Evolutionary conservation across 2,113 vertebrate genomes (phyloP).

Genomic region (Scytalopus superciliaris): DNA sequence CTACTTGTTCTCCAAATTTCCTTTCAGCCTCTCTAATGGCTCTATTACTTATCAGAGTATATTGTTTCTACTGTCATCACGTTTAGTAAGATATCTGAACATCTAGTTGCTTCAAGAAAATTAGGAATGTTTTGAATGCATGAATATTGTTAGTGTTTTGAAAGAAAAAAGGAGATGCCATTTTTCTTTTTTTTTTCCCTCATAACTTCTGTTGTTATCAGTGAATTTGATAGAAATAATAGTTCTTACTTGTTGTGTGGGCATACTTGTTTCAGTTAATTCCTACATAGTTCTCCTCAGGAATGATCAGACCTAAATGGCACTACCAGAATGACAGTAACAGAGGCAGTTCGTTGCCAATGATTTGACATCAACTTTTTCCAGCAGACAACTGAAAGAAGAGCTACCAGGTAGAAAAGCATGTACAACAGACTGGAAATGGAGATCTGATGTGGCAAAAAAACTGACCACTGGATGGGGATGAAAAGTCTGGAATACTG

Average conservation of each 20-base stretch:
- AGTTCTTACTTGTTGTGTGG: not conserved
- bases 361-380: not conserved
- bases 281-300: not conserved
- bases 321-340: not conserved
- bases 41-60: not conserved
- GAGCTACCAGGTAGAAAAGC: not conserved
- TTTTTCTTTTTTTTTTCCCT: not conserved
- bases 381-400: not conserved
- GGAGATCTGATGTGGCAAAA: not conserved
- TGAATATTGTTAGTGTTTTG: not conserved
- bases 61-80: not conserved
- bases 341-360: not conserved
- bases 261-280: not conserved
- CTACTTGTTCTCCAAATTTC: not conserved
- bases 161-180: not conserved
- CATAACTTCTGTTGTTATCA: not conserved
- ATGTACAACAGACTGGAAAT: not conserved
- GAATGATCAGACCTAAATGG: not conserved
- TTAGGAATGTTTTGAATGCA: not conserved
- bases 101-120: not conserved
- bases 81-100: not conserved
- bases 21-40: not conserved
- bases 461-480: not conserved
- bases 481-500: not conserved
- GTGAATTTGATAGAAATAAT: not conserved